Base-by-base conservation (phyloP, 2,888 invertebrate genomes). In the Sphinx pinastri region DNA sequence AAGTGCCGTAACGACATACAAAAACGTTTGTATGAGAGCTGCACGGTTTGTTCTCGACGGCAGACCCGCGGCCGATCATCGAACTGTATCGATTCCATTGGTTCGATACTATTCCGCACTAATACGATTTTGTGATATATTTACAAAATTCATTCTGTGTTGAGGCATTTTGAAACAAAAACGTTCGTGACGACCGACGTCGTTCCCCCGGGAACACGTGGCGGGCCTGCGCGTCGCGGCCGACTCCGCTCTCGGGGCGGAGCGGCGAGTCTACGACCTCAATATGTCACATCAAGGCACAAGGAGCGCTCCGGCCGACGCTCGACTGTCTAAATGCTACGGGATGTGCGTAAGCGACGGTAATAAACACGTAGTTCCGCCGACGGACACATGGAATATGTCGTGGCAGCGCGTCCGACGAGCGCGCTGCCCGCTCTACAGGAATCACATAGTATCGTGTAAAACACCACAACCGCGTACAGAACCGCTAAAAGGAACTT, bases 1-100 rank as follows among this genome's bases (percentile, higher is more conserved):
- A 77, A 83, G 76, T 81, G 82, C 81, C 81, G 74, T 79, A 75
- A 71, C 70, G 78, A 80, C 79, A 81, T 81, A 82, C 66, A 72
- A 78, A 78, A 76, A 60, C 16, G 47, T 47, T 60, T 71, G 70
- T 63, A 72, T 74, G 74, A 70, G 73, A 83, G 84, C 82, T 83
- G 83, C 84, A 79, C 81, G 70, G 73, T 70, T 71, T 6, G 70
- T 13, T 49, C 47, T 13, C 19, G 49, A 60, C 60, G 45, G 54
- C n/a, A 10, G 45, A 16, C 60, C 60, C 63, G 52, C 67, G 67
- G 10, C n/a, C 52, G 25, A 16, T 19, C 12, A 12, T 16, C 47
- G 55, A 55, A 19, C 19, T 45, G 13, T 47, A 12, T 47, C 60
- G 60, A 16, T 38, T 19, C 3, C 25, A 11, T 16, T 47, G 16